Evolutionary conservation across 2,113 vertebrate genomes (phyloP).

Genomic region (Geococcyx californianus): DNA sequence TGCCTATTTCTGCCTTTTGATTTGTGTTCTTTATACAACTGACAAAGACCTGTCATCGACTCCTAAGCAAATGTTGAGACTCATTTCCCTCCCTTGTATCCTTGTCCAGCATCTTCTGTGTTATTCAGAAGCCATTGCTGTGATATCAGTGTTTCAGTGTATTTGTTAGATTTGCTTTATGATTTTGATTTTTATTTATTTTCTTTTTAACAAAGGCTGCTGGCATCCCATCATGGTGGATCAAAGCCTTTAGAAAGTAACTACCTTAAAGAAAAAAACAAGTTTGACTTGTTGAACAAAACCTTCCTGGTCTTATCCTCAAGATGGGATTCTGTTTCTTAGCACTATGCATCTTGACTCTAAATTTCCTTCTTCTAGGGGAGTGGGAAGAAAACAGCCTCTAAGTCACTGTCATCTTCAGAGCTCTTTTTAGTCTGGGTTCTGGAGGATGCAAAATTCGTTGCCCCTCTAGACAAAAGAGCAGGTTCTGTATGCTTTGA

Average conservation of each 20-base stretch:
- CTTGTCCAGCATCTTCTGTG: not conserved
- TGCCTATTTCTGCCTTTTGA: not conserved
- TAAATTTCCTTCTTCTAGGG: not conserved
- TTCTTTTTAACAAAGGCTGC: not conserved
- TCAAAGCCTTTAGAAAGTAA: not conserved
- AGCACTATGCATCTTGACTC: not conserved
- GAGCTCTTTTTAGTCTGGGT: not conserved
- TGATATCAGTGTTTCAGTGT: not conserved
- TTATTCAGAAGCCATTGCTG: not conserved
- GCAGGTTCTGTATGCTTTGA: not conserved
- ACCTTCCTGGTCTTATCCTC: not conserved
- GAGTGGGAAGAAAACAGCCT: not conserved
- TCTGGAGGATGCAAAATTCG: not conserved
- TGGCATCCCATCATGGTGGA: not conserved
- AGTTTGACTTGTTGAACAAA: not conserved
- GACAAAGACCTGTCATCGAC: not conserved
- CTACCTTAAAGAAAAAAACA: not conserved
- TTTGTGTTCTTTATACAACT: not conserved
- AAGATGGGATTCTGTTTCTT: not conserved
- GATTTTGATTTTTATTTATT: not conserved
- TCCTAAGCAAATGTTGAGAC: accelerated
- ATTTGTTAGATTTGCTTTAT: not conserved
- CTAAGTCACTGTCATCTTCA: not conserved
- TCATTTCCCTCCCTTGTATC: not conserved
- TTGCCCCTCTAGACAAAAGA: not conserved